A percentile compares a stretch with the other conserved stretches of the same genome.
phyloP scores from a whole-genome alignment of 2,888 invertebrate genomes.

The Cantharis lateralis region DNA sequence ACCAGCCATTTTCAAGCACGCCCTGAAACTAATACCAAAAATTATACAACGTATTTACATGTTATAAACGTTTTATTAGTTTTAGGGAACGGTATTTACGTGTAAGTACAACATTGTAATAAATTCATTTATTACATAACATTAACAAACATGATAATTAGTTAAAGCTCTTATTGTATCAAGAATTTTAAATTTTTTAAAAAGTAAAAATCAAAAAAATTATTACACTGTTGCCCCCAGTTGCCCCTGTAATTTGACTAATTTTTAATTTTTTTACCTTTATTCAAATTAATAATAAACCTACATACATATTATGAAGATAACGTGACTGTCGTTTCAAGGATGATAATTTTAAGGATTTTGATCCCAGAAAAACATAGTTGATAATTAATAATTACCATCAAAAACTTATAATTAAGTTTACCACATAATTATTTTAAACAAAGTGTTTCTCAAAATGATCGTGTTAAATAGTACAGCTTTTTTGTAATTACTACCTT shows the following conservation, averaged over 20 bases:
- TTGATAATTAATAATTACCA: not conserved
- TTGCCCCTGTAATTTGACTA: too few species aligned
- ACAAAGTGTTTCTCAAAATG: not conserved
- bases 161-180: too few species aligned
- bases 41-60: constrained; percentile 8
- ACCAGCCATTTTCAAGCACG: constrained; percentile 86
- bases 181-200: too few species aligned
- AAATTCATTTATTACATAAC: not conserved
- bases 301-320: too few species aligned
- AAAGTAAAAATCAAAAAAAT: too few species aligned
- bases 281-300: too few species aligned
- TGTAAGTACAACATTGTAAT: not conserved
- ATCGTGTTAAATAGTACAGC: not conserved
- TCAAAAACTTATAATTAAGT: not conserved
- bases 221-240: too few species aligned
- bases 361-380: not conserved
- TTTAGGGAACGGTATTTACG: not conserved
- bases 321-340: not conserved
- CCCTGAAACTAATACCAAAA: constrained; percentile 77
- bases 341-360: not conserved
- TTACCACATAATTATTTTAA: not conserved
- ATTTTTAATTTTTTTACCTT: too few species aligned
- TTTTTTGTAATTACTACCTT: not conserved
- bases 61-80: not conserved
- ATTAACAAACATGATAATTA: not conserved